Conservation (phyloP, 2,888 invertebrate species). For the Galerucella calmariensis region DNA sequence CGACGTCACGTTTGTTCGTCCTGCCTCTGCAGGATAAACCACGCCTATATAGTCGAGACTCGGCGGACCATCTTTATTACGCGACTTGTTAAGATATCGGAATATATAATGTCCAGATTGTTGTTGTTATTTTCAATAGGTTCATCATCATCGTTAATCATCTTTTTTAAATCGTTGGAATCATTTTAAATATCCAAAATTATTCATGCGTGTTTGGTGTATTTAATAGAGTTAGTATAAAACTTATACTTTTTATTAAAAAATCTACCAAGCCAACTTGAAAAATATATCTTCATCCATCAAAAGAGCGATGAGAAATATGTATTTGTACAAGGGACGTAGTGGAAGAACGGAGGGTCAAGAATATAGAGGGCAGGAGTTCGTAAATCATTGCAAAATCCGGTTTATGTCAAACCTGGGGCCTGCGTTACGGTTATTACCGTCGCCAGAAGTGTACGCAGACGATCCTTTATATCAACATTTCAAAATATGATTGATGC, state of each 20-base stretch:
- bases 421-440: conserved; percentile 33
- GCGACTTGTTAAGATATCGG: conserved; percentile 2
- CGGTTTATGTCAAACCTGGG: conserved; percentile 33
- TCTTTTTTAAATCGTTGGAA: too few relatives aligned
- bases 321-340: not conserved
- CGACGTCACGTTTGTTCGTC: conserved; percentile 68
- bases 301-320: not conserved
- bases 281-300: conserved; percentile 1
- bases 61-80: conserved; percentile 49
- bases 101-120: not conserved
- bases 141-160: too few relatives aligned
- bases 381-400: conserved; percentile 36
- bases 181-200: too few relatives aligned
- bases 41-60: conserved; percentile 61
- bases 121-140: too few relatives aligned
- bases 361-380: conserved; percentile 23
- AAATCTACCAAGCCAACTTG: not conserved
- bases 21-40: conserved; percentile 67
- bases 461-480: conserved; percentile 41
- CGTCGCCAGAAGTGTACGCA: conserved; percentile 35
- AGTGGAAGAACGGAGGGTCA: not conserved
- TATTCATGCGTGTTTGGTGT: too few relatives aligned
- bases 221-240: not conserved
- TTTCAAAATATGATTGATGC: conserved; percentile 64
- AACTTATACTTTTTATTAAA: not conserved